Evolutionary conservation across 2,113 vertebrate species (phyloP).

Genomic region (Chionodraco myersi): DNA sequence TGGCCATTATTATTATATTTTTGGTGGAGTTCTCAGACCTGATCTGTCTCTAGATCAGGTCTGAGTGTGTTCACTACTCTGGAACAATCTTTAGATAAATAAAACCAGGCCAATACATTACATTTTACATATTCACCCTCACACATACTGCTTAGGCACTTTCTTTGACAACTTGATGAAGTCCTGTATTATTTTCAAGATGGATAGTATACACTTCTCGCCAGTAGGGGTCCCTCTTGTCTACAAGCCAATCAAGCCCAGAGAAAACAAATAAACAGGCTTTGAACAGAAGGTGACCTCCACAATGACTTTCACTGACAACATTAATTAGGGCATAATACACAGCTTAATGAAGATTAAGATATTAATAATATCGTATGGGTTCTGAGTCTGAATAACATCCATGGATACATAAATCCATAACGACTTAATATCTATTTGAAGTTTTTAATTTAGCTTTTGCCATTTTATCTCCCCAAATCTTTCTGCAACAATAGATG

Average conservation of each 20-base stretch:
- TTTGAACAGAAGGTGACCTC: background rate
- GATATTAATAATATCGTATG: background rate
- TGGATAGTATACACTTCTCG: background rate
- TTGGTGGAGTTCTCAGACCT: no score
- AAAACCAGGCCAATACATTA: background rate
- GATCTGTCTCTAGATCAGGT: background rate
- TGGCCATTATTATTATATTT: no score
- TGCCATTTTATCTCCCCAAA: background rate
- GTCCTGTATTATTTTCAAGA: background rate
- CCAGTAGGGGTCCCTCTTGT: slow-evolving; percentile 37
- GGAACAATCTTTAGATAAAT: background rate
- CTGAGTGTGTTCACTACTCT: no score
- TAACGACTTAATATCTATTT: background rate
- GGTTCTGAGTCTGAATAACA: background rate
- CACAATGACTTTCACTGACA: background rate
- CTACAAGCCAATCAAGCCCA: background rate
- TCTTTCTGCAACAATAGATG: background rate
- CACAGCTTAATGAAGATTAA: slow-evolving; percentile 5
- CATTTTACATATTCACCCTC: background rate
- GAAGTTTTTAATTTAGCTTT: background rate
- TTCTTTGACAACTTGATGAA: background rate
- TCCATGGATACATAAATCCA: background rate
- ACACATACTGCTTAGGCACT: background rate
- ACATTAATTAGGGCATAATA: background rate
- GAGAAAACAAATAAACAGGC: background rate